A percentile compares a stretch with the other conserved stretches of the same genome.
phyloP scores from a whole-genome alignment of 2,113 vertebrate species.

The Osmerus mordax region DNA sequence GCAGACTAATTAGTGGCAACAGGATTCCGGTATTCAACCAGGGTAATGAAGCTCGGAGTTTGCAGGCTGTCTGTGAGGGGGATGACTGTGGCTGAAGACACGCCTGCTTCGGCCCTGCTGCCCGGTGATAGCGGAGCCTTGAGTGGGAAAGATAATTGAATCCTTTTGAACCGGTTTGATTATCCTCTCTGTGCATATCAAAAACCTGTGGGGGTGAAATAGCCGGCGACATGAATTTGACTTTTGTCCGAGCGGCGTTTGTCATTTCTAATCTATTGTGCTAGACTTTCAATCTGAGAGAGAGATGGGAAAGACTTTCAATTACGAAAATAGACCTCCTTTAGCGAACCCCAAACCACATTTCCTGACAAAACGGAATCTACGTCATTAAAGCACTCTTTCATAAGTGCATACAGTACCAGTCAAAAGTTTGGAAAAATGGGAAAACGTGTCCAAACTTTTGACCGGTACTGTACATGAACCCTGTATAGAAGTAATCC shows the following conservation, averaged over 20 bases:
- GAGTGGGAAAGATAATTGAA: constrained; percentile 10
- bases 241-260: neutral
- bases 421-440: no score
- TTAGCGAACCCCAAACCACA: constrained; percentile 10
- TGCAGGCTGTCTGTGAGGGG: no score
- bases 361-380: neutral
- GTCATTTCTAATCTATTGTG: neutral
- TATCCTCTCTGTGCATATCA: constrained; percentile 14
- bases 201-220: neutral
- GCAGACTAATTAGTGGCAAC: no score
- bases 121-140: no score
- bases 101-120: no score
- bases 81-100: no score
- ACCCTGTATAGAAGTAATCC: constrained; percentile 3
- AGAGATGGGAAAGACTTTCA: constrained; percentile 8
- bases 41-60: no score
- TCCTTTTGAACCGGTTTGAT: constrained; percentile 1
- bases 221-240: neutral
- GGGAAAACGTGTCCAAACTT: no score
- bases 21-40: no score
- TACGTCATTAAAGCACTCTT: neutral
- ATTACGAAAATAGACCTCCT: constrained; percentile 10
- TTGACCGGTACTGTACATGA: neutral
- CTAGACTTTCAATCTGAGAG: neutral
- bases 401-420: constrained; percentile 6